Evolutionary conservation across 2,888 invertebrate genomes (phyloP), one percentile per base, ranked within the genome.

Genomic region (Criorhina ranunculi): DNA sequence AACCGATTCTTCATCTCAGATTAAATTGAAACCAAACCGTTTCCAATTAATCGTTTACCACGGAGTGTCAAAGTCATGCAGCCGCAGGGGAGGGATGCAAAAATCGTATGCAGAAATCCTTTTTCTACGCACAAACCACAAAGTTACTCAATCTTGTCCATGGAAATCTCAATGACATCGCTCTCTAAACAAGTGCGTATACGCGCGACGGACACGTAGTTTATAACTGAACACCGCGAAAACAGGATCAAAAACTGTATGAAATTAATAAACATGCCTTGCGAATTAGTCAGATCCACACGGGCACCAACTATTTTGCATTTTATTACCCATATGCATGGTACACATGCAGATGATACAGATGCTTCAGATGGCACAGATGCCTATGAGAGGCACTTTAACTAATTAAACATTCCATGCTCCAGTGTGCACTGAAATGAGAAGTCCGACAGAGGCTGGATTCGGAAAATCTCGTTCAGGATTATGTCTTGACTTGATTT

Each of bases 231-330:
- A 85, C 80, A 66, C 66, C 40, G 53, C 31, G 66, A 80, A 80
- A 85, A 80, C 80, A 85, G 85, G 85, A 85, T 80, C 80, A 85
- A 85, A n/a, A 85, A 80, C 85, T 76, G 80, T 80, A 85, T 75
- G 85, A 85, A 85, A 80, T 85, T 85, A 85, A 85, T 85, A 80
- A 85, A 85, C 85, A 85, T 79, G 85, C 80, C 80, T 70, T 46
- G 46, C 42, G 85, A 85, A 80, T 85, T 76, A 76, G 75, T 70
- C 83, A 53, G 46, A 55, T 59, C 69, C n/a, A n/a, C 70, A 46
- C 35, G 62, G 55, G 35, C 62, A 70, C n/a, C 55, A 75, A 79
- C 80, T 85, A 70, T 85, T 85, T 85, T 79, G 80, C 85, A 85
- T 85, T 79, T 85, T 80, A 85, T 80, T 80, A 79, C 66, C 33